phyloP scores from a whole-genome alignment of 2,113 vertebrate species.

The Chaetops frenatus region DNA sequence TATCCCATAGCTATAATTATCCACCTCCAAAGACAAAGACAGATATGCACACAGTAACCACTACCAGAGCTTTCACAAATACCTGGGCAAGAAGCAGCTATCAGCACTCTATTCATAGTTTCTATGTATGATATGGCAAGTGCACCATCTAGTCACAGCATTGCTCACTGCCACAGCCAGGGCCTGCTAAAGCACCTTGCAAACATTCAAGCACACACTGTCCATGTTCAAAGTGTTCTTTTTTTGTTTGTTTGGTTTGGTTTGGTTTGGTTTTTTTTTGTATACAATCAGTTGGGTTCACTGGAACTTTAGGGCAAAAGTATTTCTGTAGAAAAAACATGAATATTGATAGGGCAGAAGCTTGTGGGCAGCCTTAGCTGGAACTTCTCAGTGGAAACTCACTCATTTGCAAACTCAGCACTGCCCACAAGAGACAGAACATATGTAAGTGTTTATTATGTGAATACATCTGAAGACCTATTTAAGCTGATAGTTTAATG shows the following conservation, averaged over 20 bases:
- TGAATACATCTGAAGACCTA: constrained; percentile 33
- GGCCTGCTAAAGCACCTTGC: background rate
- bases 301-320: background rate
- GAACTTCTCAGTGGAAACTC: constrained; percentile 16
- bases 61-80: background rate
- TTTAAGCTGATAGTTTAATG: constrained; percentile 25
- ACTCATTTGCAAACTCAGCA: constrained; percentile 12
- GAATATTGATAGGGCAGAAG: background rate
- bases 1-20: background rate
- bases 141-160: constrained; percentile 46
- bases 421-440: constrained; percentile 20
- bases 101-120: background rate
- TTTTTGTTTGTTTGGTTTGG: background rate
- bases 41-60: background rate
- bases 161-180: background rate
- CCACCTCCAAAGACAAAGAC: background rate
- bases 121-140: background rate
- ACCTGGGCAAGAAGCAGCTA: background rate
- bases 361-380: background rate
- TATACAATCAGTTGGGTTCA: background rate
- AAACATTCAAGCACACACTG: background rate
- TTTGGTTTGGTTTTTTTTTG: no score
- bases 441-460: background rate
- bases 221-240: background rate
- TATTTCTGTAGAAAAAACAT: background rate